Evolutionary conservation across 2,888 invertebrate genomes (phyloP).

Genomic region (Lepidochitona cinerea): DNA sequence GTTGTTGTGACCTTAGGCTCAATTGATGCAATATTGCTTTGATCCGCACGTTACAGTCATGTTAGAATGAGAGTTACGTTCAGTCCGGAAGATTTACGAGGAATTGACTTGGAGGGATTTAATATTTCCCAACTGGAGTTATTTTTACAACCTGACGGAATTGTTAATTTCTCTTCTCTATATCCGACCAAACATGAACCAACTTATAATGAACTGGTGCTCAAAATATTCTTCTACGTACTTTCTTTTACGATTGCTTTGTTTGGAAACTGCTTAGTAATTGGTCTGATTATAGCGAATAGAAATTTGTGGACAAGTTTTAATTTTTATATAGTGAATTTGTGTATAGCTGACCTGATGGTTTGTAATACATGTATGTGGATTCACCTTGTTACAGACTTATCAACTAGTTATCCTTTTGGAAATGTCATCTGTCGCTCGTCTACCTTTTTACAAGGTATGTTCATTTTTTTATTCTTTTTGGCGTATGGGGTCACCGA

Average conservation of each 20-base stretch:
- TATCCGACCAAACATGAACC: neutral
- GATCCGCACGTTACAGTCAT: too few relatives aligned
- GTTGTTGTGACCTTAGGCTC: too few relatives aligned
- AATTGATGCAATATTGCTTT: too few relatives aligned
- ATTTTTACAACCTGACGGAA: neutral
- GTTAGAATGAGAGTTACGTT: neutral
- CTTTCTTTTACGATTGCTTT: slow-evolving; percentile 51
- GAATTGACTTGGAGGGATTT: neutral
- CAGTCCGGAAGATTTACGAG: neutral
- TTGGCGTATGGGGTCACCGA: too few relatives aligned
- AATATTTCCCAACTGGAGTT: neutral
- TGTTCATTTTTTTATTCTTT: too few relatives aligned
- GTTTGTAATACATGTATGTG: slow-evolving; percentile 39
- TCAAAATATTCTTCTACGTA: slow-evolving; percentile 54
- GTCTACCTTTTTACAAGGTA: slow-evolving; percentile 44
- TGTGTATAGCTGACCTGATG: slow-evolving; percentile 36
- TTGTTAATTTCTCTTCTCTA: neutral
- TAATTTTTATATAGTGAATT: slow-evolving; percentile 40
- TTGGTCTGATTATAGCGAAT: slow-evolving; percentile 31
- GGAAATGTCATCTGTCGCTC: slow-evolving; percentile 36
- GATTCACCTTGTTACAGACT: slow-evolving; percentile 34
- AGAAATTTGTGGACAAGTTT: slow-evolving; percentile 44
- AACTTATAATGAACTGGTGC: slow-evolving; percentile 39
- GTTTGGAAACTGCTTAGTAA: slow-evolving; percentile 37
- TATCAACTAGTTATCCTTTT: slow-evolving; percentile 30